Percentiles rank a stretch among this genome's conserved stretches.
These are phyloP conservation scores for Myiothlypis coronata DNA, from an alignment of 2,797 vertebrate genomes.

Conservation along the genomic window DNA sequence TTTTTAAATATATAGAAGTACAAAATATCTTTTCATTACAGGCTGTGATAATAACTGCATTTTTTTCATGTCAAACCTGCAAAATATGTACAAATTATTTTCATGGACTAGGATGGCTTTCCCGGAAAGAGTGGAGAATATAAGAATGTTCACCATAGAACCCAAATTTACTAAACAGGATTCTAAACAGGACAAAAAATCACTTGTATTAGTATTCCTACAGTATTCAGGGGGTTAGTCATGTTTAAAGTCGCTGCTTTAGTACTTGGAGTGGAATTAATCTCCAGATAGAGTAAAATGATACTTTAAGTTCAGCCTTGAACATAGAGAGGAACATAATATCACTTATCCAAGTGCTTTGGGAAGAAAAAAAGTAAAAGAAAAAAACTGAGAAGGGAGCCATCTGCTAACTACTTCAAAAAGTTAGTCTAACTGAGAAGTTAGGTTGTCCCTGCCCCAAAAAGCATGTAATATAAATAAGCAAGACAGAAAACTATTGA, in stretches of 20 bases:
- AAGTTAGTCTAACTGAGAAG: slow-evolving; percentile 27
- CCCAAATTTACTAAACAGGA: not conserved
- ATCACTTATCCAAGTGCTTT: slow-evolving; percentile 15
- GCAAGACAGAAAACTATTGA: slow-evolving; percentile 6
- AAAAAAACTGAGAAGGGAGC: not conserved
- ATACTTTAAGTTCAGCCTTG: not conserved
- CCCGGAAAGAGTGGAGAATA: not conserved
- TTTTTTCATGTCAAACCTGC: not conserved
- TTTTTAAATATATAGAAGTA: not conserved
- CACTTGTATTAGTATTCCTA: not conserved
- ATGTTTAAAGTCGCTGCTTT: not conserved
- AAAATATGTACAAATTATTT: not conserved
- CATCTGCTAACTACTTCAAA: slow-evolving; percentile 47
- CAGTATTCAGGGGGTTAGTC: not conserved
- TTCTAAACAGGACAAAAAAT: not conserved
- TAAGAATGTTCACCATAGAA: not conserved
- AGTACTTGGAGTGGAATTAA: not conserved
- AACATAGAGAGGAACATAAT: not conserved
- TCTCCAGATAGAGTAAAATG: not conserved
- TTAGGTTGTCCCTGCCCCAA: slow-evolving; percentile 22
- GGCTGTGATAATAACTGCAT: not conserved
- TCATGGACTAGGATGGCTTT: not conserved
- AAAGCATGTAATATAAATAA: slow-evolving; percentile 32
- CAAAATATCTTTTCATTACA: not conserved
- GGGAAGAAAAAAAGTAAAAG: not conserved